These are phyloP conservation scores for Porites rus DNA, from an alignment of 92 coral and sea anemone species.

Conservation along the genomic window DNA sequence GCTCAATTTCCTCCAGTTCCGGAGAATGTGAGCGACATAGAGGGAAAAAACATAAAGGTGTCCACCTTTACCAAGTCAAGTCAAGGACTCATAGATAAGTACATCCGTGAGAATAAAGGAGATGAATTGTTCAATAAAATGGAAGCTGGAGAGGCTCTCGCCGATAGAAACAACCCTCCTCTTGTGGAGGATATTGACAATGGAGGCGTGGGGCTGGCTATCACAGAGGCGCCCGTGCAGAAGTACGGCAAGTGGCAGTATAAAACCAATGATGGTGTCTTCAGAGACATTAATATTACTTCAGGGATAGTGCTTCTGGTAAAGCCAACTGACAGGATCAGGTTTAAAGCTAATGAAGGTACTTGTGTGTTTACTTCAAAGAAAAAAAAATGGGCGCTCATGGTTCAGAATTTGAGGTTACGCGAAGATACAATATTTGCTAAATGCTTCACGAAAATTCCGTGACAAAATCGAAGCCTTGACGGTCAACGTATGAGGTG, in stretches of 20 bases:
- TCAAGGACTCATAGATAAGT: not conserved
- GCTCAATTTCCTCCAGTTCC: constrained; percentile 19
- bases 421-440: no score
- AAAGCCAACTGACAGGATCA: constrained; percentile 14
- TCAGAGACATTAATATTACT: not conserved
- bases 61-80: constrained; percentile 6
- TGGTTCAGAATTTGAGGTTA: no score
- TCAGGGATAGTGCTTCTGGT: constrained; percentile 1
- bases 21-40: constrained; percentile 10
- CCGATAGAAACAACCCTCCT: not conserved
- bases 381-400: no score
- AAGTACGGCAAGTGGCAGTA: constrained; percentile 35
- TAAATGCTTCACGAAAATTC: no score
- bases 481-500: no score
- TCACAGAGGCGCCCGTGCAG: not conserved
- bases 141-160: not conserved
- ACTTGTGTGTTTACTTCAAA: not conserved
- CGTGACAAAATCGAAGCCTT: no score
- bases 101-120: not conserved
- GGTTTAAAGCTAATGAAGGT: not conserved
- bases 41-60: not conserved
- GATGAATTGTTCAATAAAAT: not conserved
- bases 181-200: constrained; percentile 7
- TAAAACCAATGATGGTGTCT: not conserved
- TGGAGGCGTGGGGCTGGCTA: constrained; percentile 21